phyloP scores from a whole-genome alignment of 2,888 invertebrate genomes.

The Aphidius colemani region DNA sequence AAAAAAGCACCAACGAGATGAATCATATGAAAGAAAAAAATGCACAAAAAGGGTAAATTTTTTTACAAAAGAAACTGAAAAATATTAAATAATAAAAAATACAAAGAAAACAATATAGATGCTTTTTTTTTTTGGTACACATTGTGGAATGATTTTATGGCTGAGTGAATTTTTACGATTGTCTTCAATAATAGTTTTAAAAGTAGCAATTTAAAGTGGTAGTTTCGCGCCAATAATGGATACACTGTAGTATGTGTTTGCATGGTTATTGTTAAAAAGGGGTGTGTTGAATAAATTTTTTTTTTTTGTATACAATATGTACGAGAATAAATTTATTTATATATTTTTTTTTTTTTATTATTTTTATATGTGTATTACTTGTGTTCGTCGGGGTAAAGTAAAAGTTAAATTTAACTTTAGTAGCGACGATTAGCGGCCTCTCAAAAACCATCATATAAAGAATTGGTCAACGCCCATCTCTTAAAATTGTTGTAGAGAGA shows the following conservation, averaged over 20 bases:
- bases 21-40: constrained; percentile 14
- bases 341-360: no score
- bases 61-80: constrained; percentile 8
- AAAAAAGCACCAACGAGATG: constrained; percentile 20
- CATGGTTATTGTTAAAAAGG: constrained; percentile 8
- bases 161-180: constrained; percentile 22
- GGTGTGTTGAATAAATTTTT: constrained; percentile 5
- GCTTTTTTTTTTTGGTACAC: constrained; percentile 12
- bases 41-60: constrained; percentile 5
- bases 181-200: constrained; percentile 11
- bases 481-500: constrained; percentile 37
- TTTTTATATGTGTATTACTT: no score
- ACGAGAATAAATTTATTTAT: no score
- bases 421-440: constrained; percentile 52
- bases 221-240: constrained; percentile 17
- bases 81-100: constrained; percentile 7
- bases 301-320: no score
- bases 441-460: constrained; percentile 32
- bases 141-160: constrained; percentile 25
- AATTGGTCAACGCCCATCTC: no score
- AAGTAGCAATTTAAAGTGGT: constrained; percentile 15
- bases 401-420: constrained; percentile 35
- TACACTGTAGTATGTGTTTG: neutral
- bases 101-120: constrained; percentile 24
- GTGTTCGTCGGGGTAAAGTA: neutral